A percentile compares a stretch with the other conserved stretches of the same genome.
Conservation (phyloP, 1,140 invertebrate species). For the Ips nitidus region DNA sequence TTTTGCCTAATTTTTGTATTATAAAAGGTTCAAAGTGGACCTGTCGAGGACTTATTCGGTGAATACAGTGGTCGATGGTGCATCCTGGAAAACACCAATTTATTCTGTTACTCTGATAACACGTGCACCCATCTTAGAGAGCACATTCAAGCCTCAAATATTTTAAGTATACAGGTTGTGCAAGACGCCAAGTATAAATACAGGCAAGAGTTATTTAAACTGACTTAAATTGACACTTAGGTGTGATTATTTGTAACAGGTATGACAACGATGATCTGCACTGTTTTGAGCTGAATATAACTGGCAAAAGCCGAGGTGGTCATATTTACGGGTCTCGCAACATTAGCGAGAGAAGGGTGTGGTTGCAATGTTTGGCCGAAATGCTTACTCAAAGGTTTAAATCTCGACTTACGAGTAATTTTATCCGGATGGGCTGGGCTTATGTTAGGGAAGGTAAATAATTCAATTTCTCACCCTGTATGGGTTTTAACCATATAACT, state of each 20-base stretch:
- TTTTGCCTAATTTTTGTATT: not conserved
- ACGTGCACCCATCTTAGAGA: conserved; percentile 56
- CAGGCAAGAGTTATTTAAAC: conserved; percentile 42
- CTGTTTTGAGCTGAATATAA: conserved; percentile 60
- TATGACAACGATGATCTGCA: conserved; percentile 59
- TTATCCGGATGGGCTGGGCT: conserved; percentile 66
- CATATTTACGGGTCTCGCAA: conserved; percentile 59
- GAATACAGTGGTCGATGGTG: conserved; percentile 52
- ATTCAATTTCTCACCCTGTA: not conserved
- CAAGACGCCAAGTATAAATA: conserved; percentile 63
- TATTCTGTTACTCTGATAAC: conserved; percentile 49
- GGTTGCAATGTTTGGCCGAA: conserved; percentile 70
- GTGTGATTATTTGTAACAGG: conserved; percentile 48
- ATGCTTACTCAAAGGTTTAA: conserved; percentile 62
- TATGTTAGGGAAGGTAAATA: conserved; percentile 63
- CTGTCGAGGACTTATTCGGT: conserved; percentile 52
- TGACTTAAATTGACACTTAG: not conserved
- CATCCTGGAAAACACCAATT: conserved; percentile 46
- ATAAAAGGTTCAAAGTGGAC: conserved; percentile 44
- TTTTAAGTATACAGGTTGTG: conserved; percentile 64
- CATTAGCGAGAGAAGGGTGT: conserved; percentile 60
- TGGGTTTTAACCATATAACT: conserved; percentile 3
- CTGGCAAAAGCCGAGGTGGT: conserved; percentile 54
- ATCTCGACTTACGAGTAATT: conserved; percentile 61
- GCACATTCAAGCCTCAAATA: conserved; percentile 57